Conservation (phyloP, 2,888 invertebrate genomes). For the Clunio marinus region DNA sequence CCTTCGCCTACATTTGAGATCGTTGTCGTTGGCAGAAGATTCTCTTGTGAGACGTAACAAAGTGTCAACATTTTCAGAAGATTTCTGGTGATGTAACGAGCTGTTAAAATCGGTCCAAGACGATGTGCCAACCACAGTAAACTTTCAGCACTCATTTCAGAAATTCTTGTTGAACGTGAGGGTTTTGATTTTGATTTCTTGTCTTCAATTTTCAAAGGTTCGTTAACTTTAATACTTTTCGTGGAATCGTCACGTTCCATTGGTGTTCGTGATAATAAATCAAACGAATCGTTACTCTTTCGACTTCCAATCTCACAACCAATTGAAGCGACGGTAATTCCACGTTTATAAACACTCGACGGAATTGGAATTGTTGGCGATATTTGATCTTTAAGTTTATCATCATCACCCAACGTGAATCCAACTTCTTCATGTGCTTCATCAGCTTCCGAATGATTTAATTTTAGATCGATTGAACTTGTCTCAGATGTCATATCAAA, state of each 20-base stretch:
- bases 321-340: slow-evolving; percentile 56
- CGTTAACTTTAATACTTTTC: slow-evolving; percentile 40
- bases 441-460: slow-evolving; percentile 53
- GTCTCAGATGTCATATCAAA: slow-evolving; percentile 49
- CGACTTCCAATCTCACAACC: slow-evolving; percentile 63
- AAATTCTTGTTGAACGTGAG: slow-evolving; percentile 57
- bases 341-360: slow-evolving; percentile 44
- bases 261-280: slow-evolving; percentile 46
- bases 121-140: slow-evolving; percentile 89
- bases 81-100: slow-evolving; percentile 84
- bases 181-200: slow-evolving; percentile 38
- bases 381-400: slow-evolving; percentile 45
- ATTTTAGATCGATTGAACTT: slow-evolving; percentile 52
- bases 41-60: slow-evolving; percentile 85
- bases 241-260: slow-evolving; percentile 41
- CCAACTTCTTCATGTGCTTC: slow-evolving; percentile 55
- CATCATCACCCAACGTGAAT: slow-evolving; percentile 52
- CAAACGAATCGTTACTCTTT: slow-evolving; percentile 53
- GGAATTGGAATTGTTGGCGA: slow-evolving; percentile 56
- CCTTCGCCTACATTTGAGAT: not conserved
- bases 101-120: slow-evolving; percentile 89
- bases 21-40: slow-evolving; percentile 55
- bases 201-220: slow-evolving; percentile 1
- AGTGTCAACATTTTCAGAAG: slow-evolving; percentile 88
- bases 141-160: slow-evolving; percentile 83